These are phyloP conservation scores for Hyposmocoma kahamanoa DNA, from an alignment of 1,140 invertebrate genomes.

Conservation along the genomic window DNA sequence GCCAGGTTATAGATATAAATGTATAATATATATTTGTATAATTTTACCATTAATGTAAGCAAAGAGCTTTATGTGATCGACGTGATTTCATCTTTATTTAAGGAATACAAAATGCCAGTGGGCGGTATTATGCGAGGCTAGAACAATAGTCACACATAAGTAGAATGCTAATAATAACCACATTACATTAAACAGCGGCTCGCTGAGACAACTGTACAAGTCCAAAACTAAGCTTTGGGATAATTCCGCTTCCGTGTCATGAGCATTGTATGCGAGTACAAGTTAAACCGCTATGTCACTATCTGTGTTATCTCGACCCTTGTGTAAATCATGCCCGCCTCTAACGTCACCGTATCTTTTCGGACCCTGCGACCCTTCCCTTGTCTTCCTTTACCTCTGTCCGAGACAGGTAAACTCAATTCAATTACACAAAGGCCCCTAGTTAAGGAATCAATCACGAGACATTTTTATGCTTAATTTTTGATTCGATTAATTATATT, in stretches of 20 bases:
- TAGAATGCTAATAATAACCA: conserved; percentile 29
- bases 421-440: background rate
- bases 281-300: conserved; percentile 4
- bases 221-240: background rate
- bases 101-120: conserved; percentile 29
- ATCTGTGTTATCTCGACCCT: background rate
- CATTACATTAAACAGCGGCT: conserved; percentile 7
- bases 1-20: too few relatives aligned
- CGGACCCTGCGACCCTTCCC: background rate
- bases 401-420: background rate
- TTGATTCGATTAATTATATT: too few relatives aligned
- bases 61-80: conserved; percentile 28
- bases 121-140: conserved; percentile 37
- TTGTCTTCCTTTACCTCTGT: background rate
- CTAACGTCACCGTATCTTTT: background rate
- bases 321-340: background rate
- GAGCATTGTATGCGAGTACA: background rate
- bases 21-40: too few relatives aligned
- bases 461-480: background rate
- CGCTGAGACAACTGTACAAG: background rate
- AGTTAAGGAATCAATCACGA: background rate
- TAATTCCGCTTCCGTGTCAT: conserved; percentile 1
- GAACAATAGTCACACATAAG: conserved; percentile 29
- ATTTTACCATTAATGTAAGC: conserved; percentile 25
- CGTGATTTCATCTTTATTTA: conserved; percentile 32